These are phyloP conservation scores for Rhinogobio ventralis DNA, from an alignment of 2,797 vertebrate species.

Conservation along the genomic window DNA sequence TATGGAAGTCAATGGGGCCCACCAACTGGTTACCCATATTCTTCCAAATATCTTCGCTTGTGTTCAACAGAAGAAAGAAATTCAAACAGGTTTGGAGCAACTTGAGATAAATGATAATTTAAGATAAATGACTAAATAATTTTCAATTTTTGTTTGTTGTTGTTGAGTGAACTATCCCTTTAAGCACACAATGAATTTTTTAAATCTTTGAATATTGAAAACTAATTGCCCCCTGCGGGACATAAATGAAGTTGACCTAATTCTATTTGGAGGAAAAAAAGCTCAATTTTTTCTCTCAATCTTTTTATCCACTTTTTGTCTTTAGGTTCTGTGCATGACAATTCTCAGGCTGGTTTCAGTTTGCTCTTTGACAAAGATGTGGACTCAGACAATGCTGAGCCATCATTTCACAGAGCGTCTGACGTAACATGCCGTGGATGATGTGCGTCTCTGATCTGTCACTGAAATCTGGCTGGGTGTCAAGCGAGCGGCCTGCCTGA, in stretches of 20 bases:
- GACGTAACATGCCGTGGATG: background rate
- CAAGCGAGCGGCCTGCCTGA: slow-evolving; percentile 46
- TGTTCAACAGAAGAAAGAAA: too few species aligned
- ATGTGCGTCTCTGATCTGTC: slow-evolving; percentile 57
- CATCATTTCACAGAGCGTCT: slow-evolving; percentile 33
- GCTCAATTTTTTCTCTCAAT: background rate
- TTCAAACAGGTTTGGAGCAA: background rate
- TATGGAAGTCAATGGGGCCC: too few species aligned
- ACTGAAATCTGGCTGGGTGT: slow-evolving; percentile 63
- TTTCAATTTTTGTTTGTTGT: too few species aligned
- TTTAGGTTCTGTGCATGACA: background rate
- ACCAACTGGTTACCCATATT: too few species aligned
- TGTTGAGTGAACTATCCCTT: background rate
- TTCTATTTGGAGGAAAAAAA: background rate
- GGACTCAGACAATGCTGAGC: slow-evolving; percentile 23
- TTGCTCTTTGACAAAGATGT: background rate
- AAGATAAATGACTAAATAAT: too few species aligned
- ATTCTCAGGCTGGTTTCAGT: background rate
- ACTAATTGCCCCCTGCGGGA: too few species aligned
- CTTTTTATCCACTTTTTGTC: background rate
- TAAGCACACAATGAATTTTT: background rate
- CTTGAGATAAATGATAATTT: background rate
- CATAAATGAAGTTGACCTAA: too few species aligned
- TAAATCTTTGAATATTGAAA: background rate
- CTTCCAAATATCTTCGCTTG: too few species aligned